Evolutionary conservation across 2,113 vertebrate species (phyloP).

Genomic region (Panurus biarmicus): DNA sequence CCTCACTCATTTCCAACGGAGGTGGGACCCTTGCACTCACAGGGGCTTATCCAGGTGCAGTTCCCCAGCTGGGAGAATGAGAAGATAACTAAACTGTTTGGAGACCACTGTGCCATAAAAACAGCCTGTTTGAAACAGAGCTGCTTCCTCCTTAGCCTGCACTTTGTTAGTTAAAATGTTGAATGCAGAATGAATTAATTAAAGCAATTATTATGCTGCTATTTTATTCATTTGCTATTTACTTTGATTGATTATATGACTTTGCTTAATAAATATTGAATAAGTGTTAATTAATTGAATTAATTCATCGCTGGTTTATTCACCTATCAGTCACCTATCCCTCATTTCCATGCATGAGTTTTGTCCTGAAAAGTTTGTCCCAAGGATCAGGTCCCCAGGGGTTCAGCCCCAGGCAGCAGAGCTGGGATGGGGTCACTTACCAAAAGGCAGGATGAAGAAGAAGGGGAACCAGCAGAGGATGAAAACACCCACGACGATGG

Average conservation of each 20-base stretch:
- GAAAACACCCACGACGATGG: conserved; percentile 97
- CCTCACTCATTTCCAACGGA: neutral
- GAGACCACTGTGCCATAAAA: neutral
- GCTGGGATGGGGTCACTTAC: conserved; percentile 72
- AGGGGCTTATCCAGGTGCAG: neutral
- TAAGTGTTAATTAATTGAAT: conserved; percentile 5
- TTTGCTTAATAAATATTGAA: conserved; percentile 44
- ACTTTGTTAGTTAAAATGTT: neutral
- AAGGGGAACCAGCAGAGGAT: conserved; percentile 98
- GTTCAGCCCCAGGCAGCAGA: accelerated
- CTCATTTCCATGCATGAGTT: neutral
- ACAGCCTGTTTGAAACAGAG: neutral
- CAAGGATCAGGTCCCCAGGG: neutral
- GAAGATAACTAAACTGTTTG: neutral
- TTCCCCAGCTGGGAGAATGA: neutral
- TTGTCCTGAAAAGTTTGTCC: neutral
- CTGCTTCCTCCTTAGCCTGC: neutral
- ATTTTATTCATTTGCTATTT: neutral
- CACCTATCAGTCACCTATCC: neutral
- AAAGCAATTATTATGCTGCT: neutral
- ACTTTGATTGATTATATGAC: neutral
- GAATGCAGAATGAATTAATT: neutral
- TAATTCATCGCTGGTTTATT: neutral
- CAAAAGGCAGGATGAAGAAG: conserved; percentile 93
- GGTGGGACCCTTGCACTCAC: neutral